Conservation (phyloP, 2,888 invertebrate genomes). For the Lepas anatifera region DNA sequence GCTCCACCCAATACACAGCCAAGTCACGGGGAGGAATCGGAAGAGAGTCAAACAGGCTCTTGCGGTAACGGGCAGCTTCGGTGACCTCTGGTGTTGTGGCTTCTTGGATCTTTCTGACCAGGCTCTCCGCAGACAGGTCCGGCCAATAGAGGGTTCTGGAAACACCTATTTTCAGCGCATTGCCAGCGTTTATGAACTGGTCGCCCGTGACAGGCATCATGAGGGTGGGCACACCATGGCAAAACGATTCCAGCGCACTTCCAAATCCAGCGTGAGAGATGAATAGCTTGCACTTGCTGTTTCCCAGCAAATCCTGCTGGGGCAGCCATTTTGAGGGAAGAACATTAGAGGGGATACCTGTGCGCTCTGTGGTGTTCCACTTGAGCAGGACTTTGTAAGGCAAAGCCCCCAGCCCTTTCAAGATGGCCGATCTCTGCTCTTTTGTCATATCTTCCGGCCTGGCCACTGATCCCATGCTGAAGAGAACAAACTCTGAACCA, state of each 20-base stretch:
- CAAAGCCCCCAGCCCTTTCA: constrained; percentile 57
- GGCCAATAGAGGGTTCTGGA: no score
- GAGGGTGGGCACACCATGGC: constrained; percentile 51
- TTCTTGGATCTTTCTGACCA: no score
- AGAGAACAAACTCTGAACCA: no score
- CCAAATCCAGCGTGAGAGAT: constrained; percentile 61
- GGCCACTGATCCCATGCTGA: no score
- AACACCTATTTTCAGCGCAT: no score
- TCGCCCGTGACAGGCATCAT: constrained; percentile 56
- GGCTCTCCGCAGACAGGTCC: no score
- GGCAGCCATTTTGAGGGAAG: constrained; percentile 52
- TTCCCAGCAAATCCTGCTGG: constrained; percentile 56
- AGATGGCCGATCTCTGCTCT: constrained; percentile 32
- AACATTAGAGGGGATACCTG: constrained; percentile 47
- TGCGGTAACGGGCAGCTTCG: no score
- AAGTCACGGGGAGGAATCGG: constrained; percentile 59
- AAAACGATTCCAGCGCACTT: constrained; percentile 52
- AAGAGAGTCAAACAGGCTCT: constrained; percentile 34
- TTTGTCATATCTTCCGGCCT: no score
- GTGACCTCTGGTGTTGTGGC: no score
- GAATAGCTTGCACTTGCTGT: constrained; percentile 35
- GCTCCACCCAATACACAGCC: constrained; percentile 77
- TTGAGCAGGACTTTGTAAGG: constrained; percentile 75
- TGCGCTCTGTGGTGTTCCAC: constrained; percentile 52
- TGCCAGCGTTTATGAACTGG: constrained; percentile 43